These are phyloP conservation scores for Adelognathus sp. DNA, from an alignment of 2,888 invertebrate species.

Conservation along the genomic window DNA sequence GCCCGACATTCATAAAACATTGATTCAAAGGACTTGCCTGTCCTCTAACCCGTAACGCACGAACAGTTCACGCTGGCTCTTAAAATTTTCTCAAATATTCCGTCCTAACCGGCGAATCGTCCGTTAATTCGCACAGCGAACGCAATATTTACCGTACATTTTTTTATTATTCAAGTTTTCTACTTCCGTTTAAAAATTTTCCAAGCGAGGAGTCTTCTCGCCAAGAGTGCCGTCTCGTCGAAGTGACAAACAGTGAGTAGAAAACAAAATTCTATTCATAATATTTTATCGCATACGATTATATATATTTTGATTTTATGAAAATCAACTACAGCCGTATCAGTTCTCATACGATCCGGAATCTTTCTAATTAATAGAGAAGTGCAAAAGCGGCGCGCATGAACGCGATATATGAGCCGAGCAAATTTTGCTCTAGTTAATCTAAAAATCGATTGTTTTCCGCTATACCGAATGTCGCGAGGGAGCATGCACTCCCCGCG, in stretches of 20 bases:
- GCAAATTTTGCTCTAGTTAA: constrained; percentile 27
- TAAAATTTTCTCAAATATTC: constrained; percentile 31
- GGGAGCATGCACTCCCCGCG: constrained; percentile 52
- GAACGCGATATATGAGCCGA: neutral
- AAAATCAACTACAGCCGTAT: no score
- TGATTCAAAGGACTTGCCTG: neutral
- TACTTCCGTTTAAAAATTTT: neutral
- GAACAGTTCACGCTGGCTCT: neutral
- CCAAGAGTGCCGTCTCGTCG: constrained; percentile 4
- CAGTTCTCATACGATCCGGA: no score
- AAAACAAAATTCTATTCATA: neutral
- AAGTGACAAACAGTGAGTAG: constrained; percentile 42
- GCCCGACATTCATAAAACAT: constrained; percentile 4
- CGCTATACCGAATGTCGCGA: constrained; percentile 42
- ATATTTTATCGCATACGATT: neutral
- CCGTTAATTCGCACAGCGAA: neutral
- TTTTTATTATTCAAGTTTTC: neutral
- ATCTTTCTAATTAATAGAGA: no score
- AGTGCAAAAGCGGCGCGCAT: no score
- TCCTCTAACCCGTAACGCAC: neutral
- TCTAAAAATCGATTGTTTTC: constrained; percentile 53
- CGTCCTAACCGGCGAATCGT: constrained; percentile 45
- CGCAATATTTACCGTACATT: neutral
- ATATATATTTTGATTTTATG: neutral
- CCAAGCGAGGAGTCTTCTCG: neutral